Conservation (phyloP, 2,888 invertebrate genomes). For the Netelia fuscicornis region DNA sequence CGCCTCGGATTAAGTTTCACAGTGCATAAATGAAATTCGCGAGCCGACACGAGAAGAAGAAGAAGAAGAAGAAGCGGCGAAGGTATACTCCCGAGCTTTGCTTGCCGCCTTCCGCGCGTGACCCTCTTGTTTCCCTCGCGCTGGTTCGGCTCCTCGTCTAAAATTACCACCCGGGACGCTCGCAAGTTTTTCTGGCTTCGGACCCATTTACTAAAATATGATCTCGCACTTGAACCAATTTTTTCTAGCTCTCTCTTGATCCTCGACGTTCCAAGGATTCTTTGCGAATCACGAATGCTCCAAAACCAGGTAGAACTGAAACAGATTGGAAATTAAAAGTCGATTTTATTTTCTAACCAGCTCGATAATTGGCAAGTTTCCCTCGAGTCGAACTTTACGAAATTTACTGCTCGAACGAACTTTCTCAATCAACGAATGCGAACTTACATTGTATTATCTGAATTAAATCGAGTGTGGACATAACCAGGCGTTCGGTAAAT, state of each 20-base stretch:
- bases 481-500: too few species aligned
- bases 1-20: slow-evolving; percentile 52
- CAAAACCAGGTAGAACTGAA: slow-evolving; percentile 14
- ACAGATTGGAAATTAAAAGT: slow-evolving; percentile 1
- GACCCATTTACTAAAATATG: slow-evolving; percentile 61
- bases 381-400: background rate
- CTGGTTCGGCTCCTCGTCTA: slow-evolving; percentile 53
- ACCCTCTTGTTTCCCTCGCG: slow-evolving; percentile 52
- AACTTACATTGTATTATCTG: slow-evolving; percentile 3
- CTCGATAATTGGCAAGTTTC: background rate
- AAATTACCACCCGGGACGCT: slow-evolving; percentile 60
- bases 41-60: slow-evolving; percentile 6
- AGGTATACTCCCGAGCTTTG: slow-evolving; percentile 10
- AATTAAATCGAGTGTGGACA: background rate
- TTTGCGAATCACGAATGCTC: slow-evolving; percentile 17
- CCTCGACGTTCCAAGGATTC: slow-evolving; percentile 12
- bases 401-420: background rate
- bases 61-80: background rate
- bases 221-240: slow-evolving; percentile 66
- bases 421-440: slow-evolving; percentile 6
- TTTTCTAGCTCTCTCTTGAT: slow-evolving; percentile 23
- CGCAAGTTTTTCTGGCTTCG: slow-evolving; percentile 55
- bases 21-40: slow-evolving; percentile 58
- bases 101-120: slow-evolving; percentile 34
- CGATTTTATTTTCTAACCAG: background rate